Evolutionary conservation across 2,888 invertebrate genomes (phyloP).

Genomic region (Thecocarcelia acutangulata): DNA sequence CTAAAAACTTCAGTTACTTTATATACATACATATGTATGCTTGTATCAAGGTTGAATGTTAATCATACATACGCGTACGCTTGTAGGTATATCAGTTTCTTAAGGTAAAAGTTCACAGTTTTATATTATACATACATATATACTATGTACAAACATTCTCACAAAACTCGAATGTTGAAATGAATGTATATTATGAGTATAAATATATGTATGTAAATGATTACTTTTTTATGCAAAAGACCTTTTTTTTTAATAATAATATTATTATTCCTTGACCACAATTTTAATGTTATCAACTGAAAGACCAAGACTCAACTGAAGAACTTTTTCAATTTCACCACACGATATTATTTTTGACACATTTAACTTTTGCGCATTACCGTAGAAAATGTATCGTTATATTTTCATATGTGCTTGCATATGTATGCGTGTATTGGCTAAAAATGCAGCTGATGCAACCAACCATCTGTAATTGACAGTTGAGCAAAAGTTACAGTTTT

Average conservation of each 20-base stretch:
- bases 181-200: conserved; percentile 8
- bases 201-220: conserved; percentile 7
- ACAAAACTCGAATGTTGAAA: background rate
- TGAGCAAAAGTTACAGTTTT: too few species aligned
- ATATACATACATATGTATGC: conserved; percentile 17
- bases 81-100: background rate
- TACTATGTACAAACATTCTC: background rate
- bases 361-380: conserved; percentile 73
- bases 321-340: conserved; percentile 37
- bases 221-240: conserved; percentile 27
- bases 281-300: conserved; percentile 73
- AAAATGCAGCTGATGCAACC: conserved; percentile 10
- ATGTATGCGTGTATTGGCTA: background rate
- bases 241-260: conserved; percentile 36
- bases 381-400: background rate
- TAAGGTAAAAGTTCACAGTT: conserved; percentile 25
- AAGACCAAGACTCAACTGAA: conserved; percentile 76
- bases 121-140: background rate
- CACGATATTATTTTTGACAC: conserved; percentile 54
- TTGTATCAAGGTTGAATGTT: conserved; percentile 40
- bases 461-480: background rate
- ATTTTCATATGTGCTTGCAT: background rate
- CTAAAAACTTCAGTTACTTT: background rate
- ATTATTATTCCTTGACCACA: conserved; percentile 10
- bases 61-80: too few species aligned